Evolutionary conservation across 1,140 invertebrate genomes (phyloP).

Genomic region (Meloidogyne floridensis): DNA sequence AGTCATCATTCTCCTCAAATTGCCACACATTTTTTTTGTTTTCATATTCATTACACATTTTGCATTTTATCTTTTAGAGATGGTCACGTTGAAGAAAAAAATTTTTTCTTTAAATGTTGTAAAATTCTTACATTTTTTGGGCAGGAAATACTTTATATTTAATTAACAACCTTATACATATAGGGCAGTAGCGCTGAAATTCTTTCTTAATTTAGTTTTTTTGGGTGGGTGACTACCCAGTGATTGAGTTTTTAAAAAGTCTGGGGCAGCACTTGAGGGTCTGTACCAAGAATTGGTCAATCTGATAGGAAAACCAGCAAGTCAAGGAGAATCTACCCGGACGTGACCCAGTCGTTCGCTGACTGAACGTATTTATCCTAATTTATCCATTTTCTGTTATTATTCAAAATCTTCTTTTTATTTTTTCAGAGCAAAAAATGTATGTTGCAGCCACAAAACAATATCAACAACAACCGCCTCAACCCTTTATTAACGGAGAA

Average conservation of each 20-base stretch:
- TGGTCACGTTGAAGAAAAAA: neutral
- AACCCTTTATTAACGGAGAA: neutral
- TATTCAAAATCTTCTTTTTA: neutral
- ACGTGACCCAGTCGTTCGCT: too few species aligned
- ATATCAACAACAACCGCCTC: neutral
- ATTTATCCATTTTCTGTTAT: neutral
- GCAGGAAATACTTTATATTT: neutral
- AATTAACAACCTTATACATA: too few species aligned
- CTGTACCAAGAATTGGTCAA: too few species aligned
- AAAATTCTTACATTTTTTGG: neutral
- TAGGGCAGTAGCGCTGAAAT: too few species aligned
- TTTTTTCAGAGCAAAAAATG: neutral
- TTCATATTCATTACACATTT: neutral
- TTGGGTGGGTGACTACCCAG: too few species aligned
- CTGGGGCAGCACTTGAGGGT: too few species aligned
- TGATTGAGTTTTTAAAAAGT: too few species aligned
- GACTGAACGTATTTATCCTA: too few species aligned
- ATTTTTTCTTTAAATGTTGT: neutral
- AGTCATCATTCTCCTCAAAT: neutral
- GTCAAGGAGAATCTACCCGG: too few species aligned
- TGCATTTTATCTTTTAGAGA: neutral
- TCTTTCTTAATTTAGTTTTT: neutral
- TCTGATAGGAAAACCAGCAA: too few species aligned
- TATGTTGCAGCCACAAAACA: slow-evolving; percentile 1
- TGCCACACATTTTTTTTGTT: neutral